Percentiles rank a stretch among this genome's conserved stretches.
Conservation (phyloP, 2,797 vertebrate genomes). For the Sebastes aleutianus region DNA sequence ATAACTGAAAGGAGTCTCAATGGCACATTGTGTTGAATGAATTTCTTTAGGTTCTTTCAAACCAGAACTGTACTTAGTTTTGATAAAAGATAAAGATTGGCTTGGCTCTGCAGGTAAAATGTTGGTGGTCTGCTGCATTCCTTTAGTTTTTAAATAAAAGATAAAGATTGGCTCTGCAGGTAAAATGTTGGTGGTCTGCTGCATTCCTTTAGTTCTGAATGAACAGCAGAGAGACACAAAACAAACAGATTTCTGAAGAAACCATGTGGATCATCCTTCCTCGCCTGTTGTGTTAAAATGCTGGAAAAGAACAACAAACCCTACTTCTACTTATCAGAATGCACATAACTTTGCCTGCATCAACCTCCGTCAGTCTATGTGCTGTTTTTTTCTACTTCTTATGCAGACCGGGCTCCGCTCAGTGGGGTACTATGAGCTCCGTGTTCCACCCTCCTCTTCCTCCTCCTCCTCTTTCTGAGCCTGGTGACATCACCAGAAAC, state of each 20-base stretch:
- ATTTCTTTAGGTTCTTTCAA: background rate
- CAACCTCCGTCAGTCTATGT: background rate
- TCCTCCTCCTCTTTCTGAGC: slow-evolving; percentile 24
- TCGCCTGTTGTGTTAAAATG: background rate
- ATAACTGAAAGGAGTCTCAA: background rate
- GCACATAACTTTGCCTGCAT: slow-evolving; percentile 16
- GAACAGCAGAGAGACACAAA: background rate
- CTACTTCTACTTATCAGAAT: background rate
- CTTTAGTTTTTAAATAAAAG: background rate
- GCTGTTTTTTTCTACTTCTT: slow-evolving; percentile 7
- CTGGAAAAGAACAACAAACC: background rate
- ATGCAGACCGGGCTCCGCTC: slow-evolving; percentile 24
- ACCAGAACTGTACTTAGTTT: background rate
- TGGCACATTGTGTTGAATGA: background rate
- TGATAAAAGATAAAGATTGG: background rate
- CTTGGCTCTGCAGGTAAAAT: background rate
- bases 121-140: too few relatives aligned
- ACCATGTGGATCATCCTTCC: background rate
- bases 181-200: too few relatives aligned
- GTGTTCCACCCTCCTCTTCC: slow-evolving; percentile 10
- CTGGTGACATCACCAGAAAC: slow-evolving; percentile 65
- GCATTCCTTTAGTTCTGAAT: background rate
- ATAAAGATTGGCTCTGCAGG: background rate
- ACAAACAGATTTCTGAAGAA: background rate
- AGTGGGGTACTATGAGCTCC: slow-evolving; percentile 43